A percentile compares a stretch with the other conserved stretches of the same genome.
phyloP scores from a whole-genome alignment of 2,113 vertebrate genomes.

The Pleuronectes platessa region DNA sequence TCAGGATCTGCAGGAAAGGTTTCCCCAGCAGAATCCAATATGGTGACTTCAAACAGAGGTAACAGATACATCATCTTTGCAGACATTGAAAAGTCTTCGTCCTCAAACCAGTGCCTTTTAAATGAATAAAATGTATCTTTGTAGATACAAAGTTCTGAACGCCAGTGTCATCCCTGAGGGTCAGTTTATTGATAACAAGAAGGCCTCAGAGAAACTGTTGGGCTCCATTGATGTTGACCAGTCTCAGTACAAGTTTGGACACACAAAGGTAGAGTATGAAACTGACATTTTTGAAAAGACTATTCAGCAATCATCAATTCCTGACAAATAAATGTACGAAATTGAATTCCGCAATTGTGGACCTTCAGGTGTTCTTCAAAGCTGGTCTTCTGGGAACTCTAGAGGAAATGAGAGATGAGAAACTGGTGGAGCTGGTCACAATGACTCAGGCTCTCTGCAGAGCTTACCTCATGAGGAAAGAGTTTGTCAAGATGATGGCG shows the following conservation, averaged over 20 bases:
- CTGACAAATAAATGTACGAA: neutral
- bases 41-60: conserved; percentile 88
- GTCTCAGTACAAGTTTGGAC: conserved; percentile 91
- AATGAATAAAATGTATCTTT: no score
- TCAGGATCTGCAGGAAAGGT: conserved; percentile 91
- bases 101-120: no score
- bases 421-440: conserved; percentile 90
- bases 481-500: conserved; percentile 90
- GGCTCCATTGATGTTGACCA: conserved; percentile 85
- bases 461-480: conserved; percentile 87
- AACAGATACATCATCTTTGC: no score
- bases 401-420: conserved; percentile 97
- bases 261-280: conserved; percentile 86
- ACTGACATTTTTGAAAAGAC: no score
- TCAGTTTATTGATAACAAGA: conserved; percentile 91
- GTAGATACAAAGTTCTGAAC: conserved; percentile 82
- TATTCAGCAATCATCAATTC: neutral
- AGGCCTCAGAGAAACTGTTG: conserved; percentile 90
- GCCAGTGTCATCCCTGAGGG: conserved; percentile 87
- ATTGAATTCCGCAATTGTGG: no score
- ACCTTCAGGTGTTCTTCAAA: conserved; percentile 90
- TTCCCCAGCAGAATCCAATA: conserved; percentile 93
- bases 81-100: no score
- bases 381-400: conserved; percentile 88
- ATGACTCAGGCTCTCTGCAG: conserved; percentile 92